phyloP scores from a whole-genome alignment of 2,888 invertebrate genomes.

The Schizaphis graminum region DNA sequence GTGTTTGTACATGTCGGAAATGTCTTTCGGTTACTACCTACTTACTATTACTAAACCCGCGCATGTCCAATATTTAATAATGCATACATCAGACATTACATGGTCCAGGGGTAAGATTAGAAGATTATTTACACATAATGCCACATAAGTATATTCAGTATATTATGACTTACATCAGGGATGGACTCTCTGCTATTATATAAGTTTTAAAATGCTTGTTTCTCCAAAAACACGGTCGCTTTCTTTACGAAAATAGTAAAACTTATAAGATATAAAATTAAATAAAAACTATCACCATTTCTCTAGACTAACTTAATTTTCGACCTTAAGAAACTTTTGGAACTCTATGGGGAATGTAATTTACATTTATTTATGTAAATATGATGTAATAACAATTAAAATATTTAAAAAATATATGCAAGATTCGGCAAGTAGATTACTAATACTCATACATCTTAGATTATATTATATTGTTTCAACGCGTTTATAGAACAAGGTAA shows the following conservation, averaged over 20 bases:
- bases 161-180: not conserved
- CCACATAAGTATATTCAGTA: not conserved
- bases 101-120: not conserved
- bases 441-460: not conserved
- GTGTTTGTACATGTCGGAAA: constrained; percentile 33
- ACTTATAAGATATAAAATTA: not conserved
- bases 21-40: not conserved
- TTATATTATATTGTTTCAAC: not conserved
- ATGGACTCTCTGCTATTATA: not conserved
- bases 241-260: not conserved
- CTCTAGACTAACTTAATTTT: not conserved
- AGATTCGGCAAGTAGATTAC: not conserved
- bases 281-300: not conserved
- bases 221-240: not conserved
- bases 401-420: not conserved
- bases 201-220: not conserved
- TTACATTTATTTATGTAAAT: no score
- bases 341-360: not conserved
- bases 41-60: not conserved
- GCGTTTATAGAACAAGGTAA: not conserved
- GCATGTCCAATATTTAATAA: not conserved
- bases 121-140: not conserved
- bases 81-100: not conserved
- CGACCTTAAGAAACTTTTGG: not conserved
- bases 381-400: not conserved